phyloP scores from a whole-genome alignment of 2,888 invertebrate genomes.

The Tridacna crocea region DNA sequence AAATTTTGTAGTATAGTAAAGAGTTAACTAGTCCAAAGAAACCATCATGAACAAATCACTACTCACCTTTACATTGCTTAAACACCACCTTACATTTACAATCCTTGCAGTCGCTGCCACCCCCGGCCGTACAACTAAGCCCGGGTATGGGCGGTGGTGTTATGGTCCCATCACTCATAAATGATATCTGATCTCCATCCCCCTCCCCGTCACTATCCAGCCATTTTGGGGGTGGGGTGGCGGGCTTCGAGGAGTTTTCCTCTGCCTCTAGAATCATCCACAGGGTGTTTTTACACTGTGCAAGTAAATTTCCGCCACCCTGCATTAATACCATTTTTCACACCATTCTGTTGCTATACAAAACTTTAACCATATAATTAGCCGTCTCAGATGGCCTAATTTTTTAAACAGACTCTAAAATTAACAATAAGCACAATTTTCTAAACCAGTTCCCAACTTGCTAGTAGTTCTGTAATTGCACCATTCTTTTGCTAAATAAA shows the following conservation, averaged over 20 bases:
- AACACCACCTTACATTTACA: conserved; percentile 68
- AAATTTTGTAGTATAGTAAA: no score
- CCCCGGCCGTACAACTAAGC: conserved; percentile 52
- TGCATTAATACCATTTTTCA: conserved; percentile 57
- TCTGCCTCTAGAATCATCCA: conserved; percentile 63
- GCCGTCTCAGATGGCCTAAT: no score
- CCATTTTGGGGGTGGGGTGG: conserved; percentile 46
- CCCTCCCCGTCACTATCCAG: conserved; percentile 29
- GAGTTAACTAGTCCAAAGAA: background rate
- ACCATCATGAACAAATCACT: background rate
- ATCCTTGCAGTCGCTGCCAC: conserved; percentile 53
- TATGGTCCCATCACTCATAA: conserved; percentile 36
- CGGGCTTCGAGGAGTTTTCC: conserved; percentile 55
- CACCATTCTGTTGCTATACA: background rate
- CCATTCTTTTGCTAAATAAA: no score
- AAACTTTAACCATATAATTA: background rate
- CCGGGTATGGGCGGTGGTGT: conserved; percentile 48
- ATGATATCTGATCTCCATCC: conserved; percentile 13
- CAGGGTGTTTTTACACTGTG: conserved; percentile 62
- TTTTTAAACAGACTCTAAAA: no score
- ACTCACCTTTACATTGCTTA: conserved; percentile 67
- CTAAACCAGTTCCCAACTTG: no score
- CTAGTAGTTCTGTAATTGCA: no score
- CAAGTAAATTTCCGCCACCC: conserved; percentile 51
- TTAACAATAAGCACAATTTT: no score